Evolutionary conservation across 2,888 invertebrate species (phyloP), one percentile per base, ranked within the genome.

Genomic region (Aphidius colemani): DNA sequence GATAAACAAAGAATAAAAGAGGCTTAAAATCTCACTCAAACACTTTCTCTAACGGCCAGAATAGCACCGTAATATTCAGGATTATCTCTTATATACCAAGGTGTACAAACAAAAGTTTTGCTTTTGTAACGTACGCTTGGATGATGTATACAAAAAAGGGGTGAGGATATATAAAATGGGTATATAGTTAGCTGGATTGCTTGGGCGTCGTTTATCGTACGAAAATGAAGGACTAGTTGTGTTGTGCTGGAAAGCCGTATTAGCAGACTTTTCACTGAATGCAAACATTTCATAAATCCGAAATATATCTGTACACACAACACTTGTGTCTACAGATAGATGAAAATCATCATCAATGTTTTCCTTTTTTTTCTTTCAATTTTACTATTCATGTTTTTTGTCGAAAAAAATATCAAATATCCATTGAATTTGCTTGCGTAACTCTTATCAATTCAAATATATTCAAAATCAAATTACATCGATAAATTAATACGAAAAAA

Each of bases 101-200:
- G 74, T 75, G 75, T 76, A 76, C 78, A 77, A 79, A 78, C 79
- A 78, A 75, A 79, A 79, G 79, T 80, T 79, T 79, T 77, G 77
- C 78, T 79, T 79, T 76, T 76, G 71, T 73, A 78, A 56, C 43
- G 8, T 41, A 13, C 74, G 70, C 55, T 30, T 55, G 59, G 61
- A 60, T 63, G 64, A 67, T 30, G 61, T 67, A 61, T 59, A 53
- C 43, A 41, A 43, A 11, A 41, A 43, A 18, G 51, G 30, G 3
- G 44, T n/a, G 53, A n/a, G 53, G 7, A 7, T n/a, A 7, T 7
- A 40, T 41, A 41, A 40, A 11, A 40, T 6, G 1, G 6, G 45
- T 6, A 11, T 53, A 11, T 53, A 13, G n/a, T n/a, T 40, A 53
- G 49, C 43, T 64, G 66, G 60, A 64, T 62, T 65, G 65, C 66